phyloP scores from a whole-genome alignment of 2,797 vertebrate species.

The Ceryle rudis region DNA sequence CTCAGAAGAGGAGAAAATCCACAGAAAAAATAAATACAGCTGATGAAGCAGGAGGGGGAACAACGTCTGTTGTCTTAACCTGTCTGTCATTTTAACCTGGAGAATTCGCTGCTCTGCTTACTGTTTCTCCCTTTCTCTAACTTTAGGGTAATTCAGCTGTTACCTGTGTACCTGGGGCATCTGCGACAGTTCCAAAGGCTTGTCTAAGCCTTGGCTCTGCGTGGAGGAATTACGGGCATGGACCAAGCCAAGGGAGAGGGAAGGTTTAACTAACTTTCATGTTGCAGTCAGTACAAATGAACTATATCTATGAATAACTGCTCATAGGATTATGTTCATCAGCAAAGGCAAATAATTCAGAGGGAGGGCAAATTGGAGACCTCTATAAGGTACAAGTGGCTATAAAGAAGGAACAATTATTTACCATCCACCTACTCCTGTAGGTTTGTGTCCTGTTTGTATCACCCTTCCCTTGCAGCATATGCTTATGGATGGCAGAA shows the following conservation, averaged over 20 bases:
- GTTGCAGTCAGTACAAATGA: neutral
- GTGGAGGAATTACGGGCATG: neutral
- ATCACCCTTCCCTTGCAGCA: neutral
- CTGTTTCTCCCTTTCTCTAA: neutral
- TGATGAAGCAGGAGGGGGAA: constrained; percentile 8
- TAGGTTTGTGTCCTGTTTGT: neutral
- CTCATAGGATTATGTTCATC: neutral
- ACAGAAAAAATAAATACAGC: neutral
- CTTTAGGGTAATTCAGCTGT: neutral
- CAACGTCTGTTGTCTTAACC: constrained; percentile 22
- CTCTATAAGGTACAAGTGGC: neutral
- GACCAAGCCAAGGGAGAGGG: neutral
- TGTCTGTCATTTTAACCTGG: constrained; percentile 1
- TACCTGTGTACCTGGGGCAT: neutral
- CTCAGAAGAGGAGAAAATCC: neutral
- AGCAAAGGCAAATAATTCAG: neutral
- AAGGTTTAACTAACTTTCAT: neutral
- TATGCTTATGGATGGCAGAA: neutral
- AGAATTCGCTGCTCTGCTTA: neutral
- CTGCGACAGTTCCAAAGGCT: neutral
- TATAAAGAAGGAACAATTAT: neutral
- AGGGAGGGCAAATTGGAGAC: neutral
- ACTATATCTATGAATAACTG: neutral
- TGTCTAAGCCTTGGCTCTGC: neutral
- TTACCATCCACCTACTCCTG: neutral